Evolutionary conservation across 2,113 vertebrate genomes (phyloP).

Genomic region (Psephotus haematonotus): DNA sequence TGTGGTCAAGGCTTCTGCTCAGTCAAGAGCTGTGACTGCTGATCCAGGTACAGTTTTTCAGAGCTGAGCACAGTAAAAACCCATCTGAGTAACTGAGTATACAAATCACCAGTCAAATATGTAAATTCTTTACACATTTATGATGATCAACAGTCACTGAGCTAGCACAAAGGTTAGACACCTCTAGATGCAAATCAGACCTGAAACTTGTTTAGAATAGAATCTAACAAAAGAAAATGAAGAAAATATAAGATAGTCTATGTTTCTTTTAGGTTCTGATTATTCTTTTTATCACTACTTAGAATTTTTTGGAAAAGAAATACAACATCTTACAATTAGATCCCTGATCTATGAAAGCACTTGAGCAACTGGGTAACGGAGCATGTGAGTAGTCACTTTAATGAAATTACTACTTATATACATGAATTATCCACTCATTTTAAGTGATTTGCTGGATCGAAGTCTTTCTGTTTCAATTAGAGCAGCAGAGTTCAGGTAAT

Average conservation of each 20-base stretch:
- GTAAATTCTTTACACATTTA: background rate
- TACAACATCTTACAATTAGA: background rate
- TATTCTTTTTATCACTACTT: background rate
- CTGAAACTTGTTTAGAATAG: background rate
- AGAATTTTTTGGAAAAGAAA: constrained; percentile 28
- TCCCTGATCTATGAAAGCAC: background rate
- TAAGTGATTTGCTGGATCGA: constrained; percentile 35
- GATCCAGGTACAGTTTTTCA: background rate
- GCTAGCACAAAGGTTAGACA: background rate
- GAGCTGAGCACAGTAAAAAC: background rate
- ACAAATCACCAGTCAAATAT: background rate
- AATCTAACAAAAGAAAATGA: background rate
- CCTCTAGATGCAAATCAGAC: background rate
- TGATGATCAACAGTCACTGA: background rate
- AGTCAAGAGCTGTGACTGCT: background rate
- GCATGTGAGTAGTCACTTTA: constrained; percentile 13
- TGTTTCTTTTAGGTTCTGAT: background rate
- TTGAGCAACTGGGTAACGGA: background rate
- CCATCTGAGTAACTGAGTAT: background rate
- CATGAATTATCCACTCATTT: constrained; percentile 49
- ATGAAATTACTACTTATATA: constrained; percentile 38
- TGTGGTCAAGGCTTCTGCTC: constrained; percentile 6
- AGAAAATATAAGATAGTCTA: background rate
- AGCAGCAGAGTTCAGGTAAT: background rate
- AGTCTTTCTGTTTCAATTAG: constrained; percentile 29